Evolutionary conservation across 2,797 vertebrate species (phyloP), one percentile per base, ranked within the genome.

Genomic region (Pangasius macronema): DNA sequence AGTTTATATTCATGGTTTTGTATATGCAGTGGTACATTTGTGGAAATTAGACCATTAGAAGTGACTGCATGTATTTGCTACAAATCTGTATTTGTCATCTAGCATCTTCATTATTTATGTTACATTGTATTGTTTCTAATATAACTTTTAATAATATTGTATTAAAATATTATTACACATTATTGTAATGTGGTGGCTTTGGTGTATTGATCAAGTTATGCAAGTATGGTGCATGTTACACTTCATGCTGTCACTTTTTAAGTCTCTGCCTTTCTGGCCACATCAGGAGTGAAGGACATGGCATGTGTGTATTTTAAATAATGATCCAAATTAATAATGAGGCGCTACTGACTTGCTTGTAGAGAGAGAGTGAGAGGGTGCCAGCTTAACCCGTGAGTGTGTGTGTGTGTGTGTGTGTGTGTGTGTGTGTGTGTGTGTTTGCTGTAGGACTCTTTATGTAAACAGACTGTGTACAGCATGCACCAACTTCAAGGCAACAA

Each of bases 401-500:
- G 30, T 83, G 72, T 79, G 49, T 51, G 1, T 46, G n/a, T n/a
- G n/a, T n/a, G n/a, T n/a, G 46, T 77, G 77, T 85, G n/a, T 81
- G 49, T 73, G 46, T 85, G 42, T 84, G 75, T 88, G 83, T 87
- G 75, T 85, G 39, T 82, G 65, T 87, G 70, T 87, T n/a, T 80
- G 10, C 68, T 84, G 42, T 88, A 97, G 97, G 96, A 96, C 86
- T 93, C 94, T 36, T 83, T 95, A 72, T 95, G 93, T 65, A 96
- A 95, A 88, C 95, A 95, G 90, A 81, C 91, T 11, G 93, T 94
- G 27, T 96, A 97, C 94, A 96, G 92, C 82, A 95, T 97, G 96
- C 96, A 97, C 89, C 97, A 97, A 92, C 94, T 97, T 87, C 95
- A 96, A 79, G 97, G 96, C 89, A 97, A 96, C 93, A 96, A 96